These are phyloP conservation scores for Balaeniceps rex DNA, from an alignment of 2,113 vertebrate species.

Conservation along the genomic window DNA sequence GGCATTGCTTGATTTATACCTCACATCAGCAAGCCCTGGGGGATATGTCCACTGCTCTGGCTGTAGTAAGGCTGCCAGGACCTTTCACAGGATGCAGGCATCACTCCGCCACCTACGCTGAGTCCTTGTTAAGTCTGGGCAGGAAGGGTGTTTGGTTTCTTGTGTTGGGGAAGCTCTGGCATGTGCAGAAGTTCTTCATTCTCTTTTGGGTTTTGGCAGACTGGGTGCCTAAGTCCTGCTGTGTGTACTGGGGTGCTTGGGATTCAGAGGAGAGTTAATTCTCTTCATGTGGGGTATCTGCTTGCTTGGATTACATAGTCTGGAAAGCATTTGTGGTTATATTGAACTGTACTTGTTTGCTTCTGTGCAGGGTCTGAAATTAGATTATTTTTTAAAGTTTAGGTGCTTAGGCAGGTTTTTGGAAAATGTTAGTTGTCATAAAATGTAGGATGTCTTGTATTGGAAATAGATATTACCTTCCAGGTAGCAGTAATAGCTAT, in stretches of 20 bases:
- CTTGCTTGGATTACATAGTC: not conserved
- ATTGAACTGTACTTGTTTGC: not conserved
- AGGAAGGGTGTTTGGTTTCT: not conserved
- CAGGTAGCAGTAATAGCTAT: constrained; percentile 5
- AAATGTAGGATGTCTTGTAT: not conserved
- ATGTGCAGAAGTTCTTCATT: not conserved
- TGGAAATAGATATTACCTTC: not conserved
- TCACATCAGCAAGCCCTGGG: not conserved
- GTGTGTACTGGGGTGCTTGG: not conserved
- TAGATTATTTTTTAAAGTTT: not conserved
- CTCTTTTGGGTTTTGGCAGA: not conserved
- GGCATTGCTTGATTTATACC: not conserved
- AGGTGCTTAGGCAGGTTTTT: not conserved
- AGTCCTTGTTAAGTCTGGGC: not conserved
- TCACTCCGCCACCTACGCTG: not conserved
- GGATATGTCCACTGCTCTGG: not conserved
- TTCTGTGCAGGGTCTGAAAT: not conserved
- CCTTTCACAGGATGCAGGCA: not conserved
- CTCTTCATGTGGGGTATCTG: not conserved
- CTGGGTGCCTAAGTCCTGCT: not conserved
- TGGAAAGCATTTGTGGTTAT: not conserved
- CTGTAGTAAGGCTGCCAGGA: not conserved
- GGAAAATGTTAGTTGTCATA: not conserved
- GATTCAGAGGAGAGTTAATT: not conserved
- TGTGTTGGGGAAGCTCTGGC: not conserved